These are phyloP conservation scores for Pangasius mekongensis DNA, from an alignment of 2,797 vertebrate genomes.

Conservation along the genomic window DNA sequence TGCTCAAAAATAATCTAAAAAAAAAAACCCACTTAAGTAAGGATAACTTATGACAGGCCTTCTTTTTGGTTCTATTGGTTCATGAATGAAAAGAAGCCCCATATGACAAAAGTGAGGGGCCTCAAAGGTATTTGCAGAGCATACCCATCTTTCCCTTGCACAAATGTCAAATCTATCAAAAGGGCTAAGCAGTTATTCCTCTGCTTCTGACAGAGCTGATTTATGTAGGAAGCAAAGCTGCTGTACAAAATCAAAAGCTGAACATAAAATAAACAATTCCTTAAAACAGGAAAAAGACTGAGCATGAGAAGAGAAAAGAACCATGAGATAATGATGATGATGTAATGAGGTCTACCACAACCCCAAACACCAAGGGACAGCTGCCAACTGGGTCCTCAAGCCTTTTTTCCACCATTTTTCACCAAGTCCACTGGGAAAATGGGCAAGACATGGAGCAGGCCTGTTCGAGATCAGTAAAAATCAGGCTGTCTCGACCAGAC, in stretches of 20 bases:
- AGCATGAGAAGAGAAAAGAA: conserved; percentile 42
- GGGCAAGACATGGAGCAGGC: not conserved
- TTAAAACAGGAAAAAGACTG: conserved; percentile 48
- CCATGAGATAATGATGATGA: conserved; percentile 43
- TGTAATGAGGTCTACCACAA: conserved; percentile 49
- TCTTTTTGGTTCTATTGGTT: not conserved
- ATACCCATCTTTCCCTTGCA: conserved; percentile 20
- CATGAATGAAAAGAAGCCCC: conserved; percentile 23
- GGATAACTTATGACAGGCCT: conserved; percentile 11
- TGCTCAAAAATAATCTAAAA: not conserved
- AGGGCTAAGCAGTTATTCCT: conserved; percentile 15
- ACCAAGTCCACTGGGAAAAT: conserved; percentile 17
- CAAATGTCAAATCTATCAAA: conserved; percentile 20
- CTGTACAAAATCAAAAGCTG: conserved; percentile 44
- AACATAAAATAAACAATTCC: conserved; percentile 56
- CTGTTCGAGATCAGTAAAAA: conserved; percentile 34
- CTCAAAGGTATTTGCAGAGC: conserved; percentile 20
- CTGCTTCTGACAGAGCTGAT: conserved; percentile 29
- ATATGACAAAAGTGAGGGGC: conserved; percentile 2
- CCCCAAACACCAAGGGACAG: not conserved
- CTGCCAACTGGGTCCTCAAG: conserved; percentile 21
- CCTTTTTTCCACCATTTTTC: conserved; percentile 9
- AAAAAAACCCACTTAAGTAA: not conserved
- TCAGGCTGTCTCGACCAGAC: conserved; percentile 2
- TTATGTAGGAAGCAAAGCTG: conserved; percentile 33